Percentiles rank a stretch among this genome's conserved stretches.
These are phyloP conservation scores for Aphyosemion australe DNA, from an alignment of 2,113 vertebrate genomes.

Conservation along the genomic window DNA sequence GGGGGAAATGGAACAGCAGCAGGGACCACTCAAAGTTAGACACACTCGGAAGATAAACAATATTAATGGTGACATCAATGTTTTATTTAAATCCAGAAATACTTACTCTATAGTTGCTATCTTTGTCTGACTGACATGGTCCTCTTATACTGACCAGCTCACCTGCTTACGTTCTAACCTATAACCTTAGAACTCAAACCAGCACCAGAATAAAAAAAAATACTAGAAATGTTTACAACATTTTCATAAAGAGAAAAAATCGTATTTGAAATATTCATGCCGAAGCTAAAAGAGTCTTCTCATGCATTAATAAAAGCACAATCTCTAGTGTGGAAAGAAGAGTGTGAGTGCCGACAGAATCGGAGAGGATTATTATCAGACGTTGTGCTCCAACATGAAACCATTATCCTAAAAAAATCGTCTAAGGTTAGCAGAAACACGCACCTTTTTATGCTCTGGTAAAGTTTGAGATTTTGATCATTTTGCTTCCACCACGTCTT, in stretches of 20 bases:
- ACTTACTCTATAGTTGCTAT: constrained; percentile 46
- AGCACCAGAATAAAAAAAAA: background rate
- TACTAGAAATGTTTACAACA: background rate
- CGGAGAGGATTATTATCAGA: background rate
- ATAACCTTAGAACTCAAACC: background rate
- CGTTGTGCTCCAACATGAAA: background rate
- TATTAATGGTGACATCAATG: constrained; percentile 55
- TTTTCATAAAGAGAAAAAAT: background rate
- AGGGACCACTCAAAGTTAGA: constrained; percentile 37
- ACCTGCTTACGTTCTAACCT: constrained; percentile 3
- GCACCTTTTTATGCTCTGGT: background rate
- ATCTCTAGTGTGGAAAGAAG: background rate
- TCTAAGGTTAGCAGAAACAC: background rate
- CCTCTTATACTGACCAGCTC: constrained; percentile 20
- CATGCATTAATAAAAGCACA: constrained; percentile 1
- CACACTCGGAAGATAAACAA: constrained; percentile 43
- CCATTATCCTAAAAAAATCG: background rate
- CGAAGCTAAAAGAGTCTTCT: background rate
- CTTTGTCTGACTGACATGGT: constrained; percentile 40
- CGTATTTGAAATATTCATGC: background rate
- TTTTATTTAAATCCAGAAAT: constrained; percentile 58
- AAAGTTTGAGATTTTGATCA: too few species aligned
- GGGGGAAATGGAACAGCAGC: constrained; percentile 38
- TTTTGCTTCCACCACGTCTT: background rate
- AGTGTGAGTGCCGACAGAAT: background rate